These are phyloP conservation scores for Emmelina monodactyla DNA, from an alignment of 2,888 invertebrate species.

Conservation along the genomic window DNA sequence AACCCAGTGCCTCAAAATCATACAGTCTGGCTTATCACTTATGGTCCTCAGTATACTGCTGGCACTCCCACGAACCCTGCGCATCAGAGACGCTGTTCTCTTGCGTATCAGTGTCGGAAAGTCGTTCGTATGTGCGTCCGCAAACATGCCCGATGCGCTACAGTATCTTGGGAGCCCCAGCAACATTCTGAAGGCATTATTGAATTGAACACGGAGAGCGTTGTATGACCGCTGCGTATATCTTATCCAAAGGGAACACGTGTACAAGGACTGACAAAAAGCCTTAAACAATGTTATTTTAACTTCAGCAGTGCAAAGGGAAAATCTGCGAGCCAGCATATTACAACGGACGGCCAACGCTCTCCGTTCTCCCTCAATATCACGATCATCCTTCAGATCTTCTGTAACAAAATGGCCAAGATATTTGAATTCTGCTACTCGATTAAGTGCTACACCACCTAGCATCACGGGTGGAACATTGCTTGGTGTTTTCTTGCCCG, in stretches of 20 bases:
- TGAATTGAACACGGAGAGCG: background rate
- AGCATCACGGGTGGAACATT: background rate
- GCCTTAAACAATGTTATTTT: background rate
- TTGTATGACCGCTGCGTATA: background rate
- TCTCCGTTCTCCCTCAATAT: background rate
- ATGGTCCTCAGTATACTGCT: too few species aligned
- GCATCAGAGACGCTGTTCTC: too few species aligned
- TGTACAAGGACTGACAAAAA: background rate
- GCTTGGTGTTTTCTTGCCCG: background rate
- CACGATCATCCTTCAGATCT: background rate
- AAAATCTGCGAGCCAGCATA: background rate
- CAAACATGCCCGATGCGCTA: background rate
- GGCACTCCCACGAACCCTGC: too few species aligned
- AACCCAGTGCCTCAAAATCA: too few species aligned
- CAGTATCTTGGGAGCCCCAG: background rate
- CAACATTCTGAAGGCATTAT: background rate
- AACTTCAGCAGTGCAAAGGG: background rate
- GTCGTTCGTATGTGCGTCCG: background rate
- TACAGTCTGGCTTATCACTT: too few species aligned
- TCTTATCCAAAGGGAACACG: background rate
- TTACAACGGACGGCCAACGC: background rate
- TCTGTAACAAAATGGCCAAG: background rate
- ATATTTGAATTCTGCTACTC: background rate
- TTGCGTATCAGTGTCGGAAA: too few species aligned
- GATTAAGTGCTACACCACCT: background rate